Evolutionary conservation across 2,113 vertebrate species (phyloP).

Genomic region (Cromileptes altivelis): DNA sequence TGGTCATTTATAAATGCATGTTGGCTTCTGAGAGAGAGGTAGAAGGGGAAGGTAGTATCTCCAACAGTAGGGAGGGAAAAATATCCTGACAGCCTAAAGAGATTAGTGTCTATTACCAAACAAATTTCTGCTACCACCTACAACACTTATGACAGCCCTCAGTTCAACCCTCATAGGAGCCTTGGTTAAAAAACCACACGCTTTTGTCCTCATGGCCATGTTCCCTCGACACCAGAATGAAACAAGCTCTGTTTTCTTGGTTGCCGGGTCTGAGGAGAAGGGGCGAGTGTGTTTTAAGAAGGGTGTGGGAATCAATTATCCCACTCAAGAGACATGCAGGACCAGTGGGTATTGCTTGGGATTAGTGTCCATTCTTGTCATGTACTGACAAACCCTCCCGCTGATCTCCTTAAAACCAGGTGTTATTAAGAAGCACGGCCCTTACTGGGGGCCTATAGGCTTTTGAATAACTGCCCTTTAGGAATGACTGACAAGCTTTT

Average conservation of each 20-base stretch:
- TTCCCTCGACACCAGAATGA: slow-evolving; percentile 65
- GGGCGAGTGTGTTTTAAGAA: slow-evolving; percentile 70
- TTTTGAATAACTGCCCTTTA: slow-evolving; percentile 70
- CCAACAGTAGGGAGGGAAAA: slow-evolving; percentile 38
- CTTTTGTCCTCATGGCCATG: slow-evolving; percentile 60
- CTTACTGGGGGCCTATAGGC: slow-evolving; percentile 64
- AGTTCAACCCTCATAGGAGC: slow-evolving; percentile 58
- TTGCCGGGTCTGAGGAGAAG: slow-evolving; percentile 59
- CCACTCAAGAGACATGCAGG: slow-evolving; percentile 75
- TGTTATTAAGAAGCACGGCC: slow-evolving; percentile 79
- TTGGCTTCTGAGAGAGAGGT: slow-evolving; percentile 19
- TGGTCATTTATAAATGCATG: slow-evolving; percentile 8
- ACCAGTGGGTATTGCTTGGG: slow-evolving; percentile 76
- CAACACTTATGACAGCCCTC: slow-evolving; percentile 67
- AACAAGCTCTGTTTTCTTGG: slow-evolving; percentile 70
- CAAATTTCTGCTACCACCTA: slow-evolving; percentile 75
- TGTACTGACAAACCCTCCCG: slow-evolving; percentile 81
- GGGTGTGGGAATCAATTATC: slow-evolving; percentile 84
- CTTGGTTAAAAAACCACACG: slow-evolving; percentile 31
- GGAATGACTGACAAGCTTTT: slow-evolving; percentile 78
- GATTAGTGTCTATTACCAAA: slow-evolving; percentile 81
- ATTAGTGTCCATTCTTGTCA: slow-evolving; percentile 84
- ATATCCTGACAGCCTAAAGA: slow-evolving; percentile 60
- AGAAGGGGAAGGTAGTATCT: slow-evolving; percentile 16
- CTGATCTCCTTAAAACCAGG: slow-evolving; percentile 83